Evolutionary conservation across 1,140 invertebrate genomes (phyloP).

Genomic region (Zaprionus ornatus): DNA sequence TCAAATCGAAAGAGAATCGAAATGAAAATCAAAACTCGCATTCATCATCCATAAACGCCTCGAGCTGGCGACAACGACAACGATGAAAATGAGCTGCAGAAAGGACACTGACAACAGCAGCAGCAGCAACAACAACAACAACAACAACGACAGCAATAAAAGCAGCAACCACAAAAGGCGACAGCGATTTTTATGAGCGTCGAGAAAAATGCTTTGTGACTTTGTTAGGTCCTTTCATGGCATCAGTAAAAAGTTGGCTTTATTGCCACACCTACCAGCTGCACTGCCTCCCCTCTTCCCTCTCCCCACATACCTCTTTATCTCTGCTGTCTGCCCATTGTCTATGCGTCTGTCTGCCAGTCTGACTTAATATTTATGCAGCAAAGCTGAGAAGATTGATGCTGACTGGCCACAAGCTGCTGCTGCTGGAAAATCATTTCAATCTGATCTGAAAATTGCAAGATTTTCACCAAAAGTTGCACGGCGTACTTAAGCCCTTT

Average conservation of each 20-base stretch:
- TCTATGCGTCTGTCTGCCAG: slow-evolving; percentile 39
- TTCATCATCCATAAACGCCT: slow-evolving; percentile 74
- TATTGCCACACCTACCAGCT: slow-evolving; percentile 75
- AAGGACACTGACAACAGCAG: slow-evolving; percentile 15
- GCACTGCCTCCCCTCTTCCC: slow-evolving; percentile 29
- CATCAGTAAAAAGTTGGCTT: slow-evolving; percentile 75
- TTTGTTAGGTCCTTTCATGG: slow-evolving; percentile 78
- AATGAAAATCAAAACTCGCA: slow-evolving; percentile 69
- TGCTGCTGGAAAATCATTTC: slow-evolving; percentile 61
- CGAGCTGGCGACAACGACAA: slow-evolving; percentile 52
- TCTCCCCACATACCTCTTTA: neutral
- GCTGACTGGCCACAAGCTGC: slow-evolving; percentile 62
- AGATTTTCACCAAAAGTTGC: slow-evolving; percentile 20
- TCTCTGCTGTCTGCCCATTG: neutral
- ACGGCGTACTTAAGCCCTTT: neutral
- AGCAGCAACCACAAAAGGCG: slow-evolving; percentile 38
- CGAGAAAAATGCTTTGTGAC: slow-evolving; percentile 75
- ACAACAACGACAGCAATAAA: slow-evolving; percentile 15
- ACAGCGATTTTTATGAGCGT: slow-evolving; percentile 69
- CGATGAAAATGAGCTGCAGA: slow-evolving; percentile 27
- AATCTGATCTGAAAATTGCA: slow-evolving; percentile 48
- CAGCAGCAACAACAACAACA: slow-evolving; percentile 11
- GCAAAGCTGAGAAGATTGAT: slow-evolving; percentile 69
- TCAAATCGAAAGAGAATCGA: slow-evolving; percentile 52
- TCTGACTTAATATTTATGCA: slow-evolving; percentile 74